phyloP scores from a whole-genome alignment of 2,797 vertebrate species.

The Saxicola maurus region DNA sequence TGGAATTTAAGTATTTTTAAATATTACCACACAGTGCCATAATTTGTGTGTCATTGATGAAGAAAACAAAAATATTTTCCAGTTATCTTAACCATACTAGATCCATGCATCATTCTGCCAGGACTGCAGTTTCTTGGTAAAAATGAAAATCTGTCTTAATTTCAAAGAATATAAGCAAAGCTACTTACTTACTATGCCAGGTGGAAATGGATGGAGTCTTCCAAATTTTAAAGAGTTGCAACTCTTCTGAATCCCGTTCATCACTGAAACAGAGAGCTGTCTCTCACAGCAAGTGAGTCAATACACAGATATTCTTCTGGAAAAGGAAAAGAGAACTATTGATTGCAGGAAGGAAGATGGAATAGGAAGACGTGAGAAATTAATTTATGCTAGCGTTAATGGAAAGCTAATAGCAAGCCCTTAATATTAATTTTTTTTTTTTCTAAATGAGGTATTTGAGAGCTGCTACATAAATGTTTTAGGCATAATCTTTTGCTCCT shows the following conservation, averaged over 20 bases:
- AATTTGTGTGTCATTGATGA: fast-evolving
- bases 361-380: not conserved
- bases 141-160: not conserved
- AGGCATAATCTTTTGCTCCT: not conserved
- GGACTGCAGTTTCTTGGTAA: not conserved
- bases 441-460: not conserved
- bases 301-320: not conserved
- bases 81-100: not conserved
- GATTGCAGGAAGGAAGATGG: not conserved
- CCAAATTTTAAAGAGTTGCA: not conserved
- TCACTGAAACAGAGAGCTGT: not conserved
- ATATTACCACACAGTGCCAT: not conserved
- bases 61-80: not conserved
- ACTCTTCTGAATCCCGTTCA: not conserved
- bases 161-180: not conserved
- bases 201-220: not conserved
- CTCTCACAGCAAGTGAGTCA: not conserved
- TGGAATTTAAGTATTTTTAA: not conserved
- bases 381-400: not conserved
- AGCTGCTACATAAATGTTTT: not conserved
- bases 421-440: not conserved
- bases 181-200: not conserved
- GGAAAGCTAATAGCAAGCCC: not conserved
- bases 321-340: not conserved
- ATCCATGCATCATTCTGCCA: not conserved